Evolutionary conservation across 2,113 vertebrate species (phyloP).

Genomic region (human): GRCh38 chr18:36546501-36547000

Average conservation of each 20-base stretch:
- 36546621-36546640: not conserved
- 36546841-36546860: not conserved
- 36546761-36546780: not conserved
- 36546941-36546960: not conserved
- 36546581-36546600: not conserved
- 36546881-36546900: not conserved
- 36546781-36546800: not conserved
- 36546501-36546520: slow-evolving; percentile 40
- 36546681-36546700: not conserved
- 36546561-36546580: not conserved
- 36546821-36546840: not conserved
- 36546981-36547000: not conserved
- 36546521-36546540: not conserved
- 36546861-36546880: not conserved
- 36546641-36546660: not conserved
- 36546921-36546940: not conserved
- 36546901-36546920: not conserved
- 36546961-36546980: not conserved
- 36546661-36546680: not conserved
- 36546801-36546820: not conserved
- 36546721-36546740: accelerated
- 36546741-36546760: not conserved
- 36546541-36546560: not conserved
- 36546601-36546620: slow-evolving; percentile 21
- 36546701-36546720: not conserved